Evolutionary conservation across 2,797 vertebrate genomes (phyloP).

Genomic region (Peromyscus nudipes): DNA sequence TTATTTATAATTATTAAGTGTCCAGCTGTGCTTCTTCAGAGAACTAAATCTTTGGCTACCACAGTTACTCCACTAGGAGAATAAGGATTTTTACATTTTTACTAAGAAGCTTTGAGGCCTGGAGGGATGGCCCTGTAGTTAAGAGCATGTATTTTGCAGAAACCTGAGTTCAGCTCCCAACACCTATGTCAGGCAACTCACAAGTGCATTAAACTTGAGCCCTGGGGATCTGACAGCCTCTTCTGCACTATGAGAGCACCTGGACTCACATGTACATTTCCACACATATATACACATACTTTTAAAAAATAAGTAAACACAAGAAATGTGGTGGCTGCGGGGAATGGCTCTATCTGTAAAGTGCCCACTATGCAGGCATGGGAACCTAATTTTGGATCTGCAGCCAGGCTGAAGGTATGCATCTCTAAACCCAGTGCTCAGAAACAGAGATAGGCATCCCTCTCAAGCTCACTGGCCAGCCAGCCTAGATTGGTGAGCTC

Average conservation of each 20-base stretch:
- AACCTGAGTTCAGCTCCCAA: not conserved
- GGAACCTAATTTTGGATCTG: not conserved
- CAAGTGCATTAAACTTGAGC: not conserved
- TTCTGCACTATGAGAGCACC: too few relatives aligned
- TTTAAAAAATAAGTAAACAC: not conserved
- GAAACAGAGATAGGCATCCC: too few relatives aligned
- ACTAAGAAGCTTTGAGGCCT: not conserved
- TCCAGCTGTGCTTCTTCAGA: not conserved
- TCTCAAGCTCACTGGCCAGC: not conserved
- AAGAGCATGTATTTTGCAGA: not conserved
- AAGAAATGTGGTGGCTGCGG: too few relatives aligned
- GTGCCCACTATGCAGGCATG: too few relatives aligned
- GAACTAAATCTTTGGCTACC: not conserved
- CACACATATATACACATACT: not conserved
- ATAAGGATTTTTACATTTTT: not conserved
- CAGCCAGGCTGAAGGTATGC: not conserved
- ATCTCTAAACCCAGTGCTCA: not conserved
- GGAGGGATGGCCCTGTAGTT: not conserved
- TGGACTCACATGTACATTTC: not conserved
- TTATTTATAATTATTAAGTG: not conserved
- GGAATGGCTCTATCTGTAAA: not conserved
- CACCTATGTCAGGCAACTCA: not conserved
- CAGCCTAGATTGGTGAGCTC: not conserved
- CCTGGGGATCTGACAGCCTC: not conserved
- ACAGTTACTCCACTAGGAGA: not conserved